Conservation (phyloP, 2,888 invertebrate species). For the Drepanosiphum platanoidis region DNA sequence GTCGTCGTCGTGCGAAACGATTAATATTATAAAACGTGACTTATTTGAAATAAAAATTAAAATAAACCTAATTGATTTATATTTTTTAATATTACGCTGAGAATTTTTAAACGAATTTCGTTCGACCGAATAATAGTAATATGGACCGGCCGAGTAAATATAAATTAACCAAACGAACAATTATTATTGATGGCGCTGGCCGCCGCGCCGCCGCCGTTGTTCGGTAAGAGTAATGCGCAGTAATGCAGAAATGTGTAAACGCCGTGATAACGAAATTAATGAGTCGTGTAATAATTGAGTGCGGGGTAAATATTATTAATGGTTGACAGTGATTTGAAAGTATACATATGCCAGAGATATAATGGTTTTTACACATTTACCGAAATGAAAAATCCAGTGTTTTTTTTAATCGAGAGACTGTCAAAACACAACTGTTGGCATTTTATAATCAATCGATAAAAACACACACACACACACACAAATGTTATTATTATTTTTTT, state of each 20-base stretch:
- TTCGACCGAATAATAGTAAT: background rate
- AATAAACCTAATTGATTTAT: background rate
- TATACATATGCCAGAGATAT: background rate
- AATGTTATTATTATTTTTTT: too few species aligned
- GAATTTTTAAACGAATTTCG: background rate
- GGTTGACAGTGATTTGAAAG: background rate
- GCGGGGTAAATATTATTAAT: conserved; percentile 13
- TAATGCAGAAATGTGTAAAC: conserved; percentile 3
- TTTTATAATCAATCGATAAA: background rate
- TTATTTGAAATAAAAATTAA: background rate
- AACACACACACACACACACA: too few species aligned
- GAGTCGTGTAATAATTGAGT: conserved; percentile 12
- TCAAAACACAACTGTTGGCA: background rate
- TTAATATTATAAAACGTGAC: background rate
- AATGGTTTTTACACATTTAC: background rate
- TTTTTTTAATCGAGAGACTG: background rate
- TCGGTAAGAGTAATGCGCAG: conserved; percentile 6
- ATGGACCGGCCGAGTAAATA: background rate
- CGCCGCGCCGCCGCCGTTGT: background rate
- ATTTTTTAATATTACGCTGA: background rate
- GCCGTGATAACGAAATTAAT: conserved; percentile 26
- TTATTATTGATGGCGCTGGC: background rate
- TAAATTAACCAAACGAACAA: background rate
- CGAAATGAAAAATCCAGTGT: background rate
- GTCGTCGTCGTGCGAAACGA: too few species aligned